Base-by-base conservation (phyloP, 1,140 invertebrate genomes). In the Anastrepha obliqua region DNA sequence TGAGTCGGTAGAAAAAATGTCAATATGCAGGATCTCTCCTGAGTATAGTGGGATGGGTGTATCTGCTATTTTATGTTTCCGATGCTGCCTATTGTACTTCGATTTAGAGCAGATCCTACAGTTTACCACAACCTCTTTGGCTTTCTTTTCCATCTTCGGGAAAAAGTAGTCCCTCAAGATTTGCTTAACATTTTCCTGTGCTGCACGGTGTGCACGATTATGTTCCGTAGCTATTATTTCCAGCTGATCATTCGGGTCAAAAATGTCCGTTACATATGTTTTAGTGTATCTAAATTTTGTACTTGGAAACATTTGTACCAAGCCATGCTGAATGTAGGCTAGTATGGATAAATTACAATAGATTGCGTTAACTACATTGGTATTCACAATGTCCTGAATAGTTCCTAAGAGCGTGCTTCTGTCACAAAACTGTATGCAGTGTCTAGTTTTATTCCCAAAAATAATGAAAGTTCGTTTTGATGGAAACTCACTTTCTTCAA, bases 151-250 rank as follows among this genome's bases (percentile, higher is more conserved):
- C 29, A 29, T 29, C 29, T 29, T 29, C 29, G 29, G 29, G 29
- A 87, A 78, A 87, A 60, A 87, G 39, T 88, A 88, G 47, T 85
- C 87, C 51, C 13, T 29, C 5, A 85, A 55, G 15, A 85, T 59
- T 44, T 85, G 74, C n/a, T 88, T 85, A 7, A 85, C 44, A 70
- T 86, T 88, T 58, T 88, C 87, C 15, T 64, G 74, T 20, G 60
- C 59, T 42, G 87, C 55, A 15, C 87, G 51, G 47, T 29, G 29
- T 29, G 29, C 29, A 29, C 29, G 29, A 29, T 29, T 29, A 29
- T 29, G 29, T 1, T 29, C 87, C 47, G 29, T 20, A 58, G 13
- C 55, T 17, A 87, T 39, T 29, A 87, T 87, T 42, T 87, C 87
- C n/a, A 15, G 13, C 39, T 87, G 87, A 17, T 87, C 74, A 29